Conservation (phyloP, 2,888 invertebrate species). For the Colletes collaris region DNA sequence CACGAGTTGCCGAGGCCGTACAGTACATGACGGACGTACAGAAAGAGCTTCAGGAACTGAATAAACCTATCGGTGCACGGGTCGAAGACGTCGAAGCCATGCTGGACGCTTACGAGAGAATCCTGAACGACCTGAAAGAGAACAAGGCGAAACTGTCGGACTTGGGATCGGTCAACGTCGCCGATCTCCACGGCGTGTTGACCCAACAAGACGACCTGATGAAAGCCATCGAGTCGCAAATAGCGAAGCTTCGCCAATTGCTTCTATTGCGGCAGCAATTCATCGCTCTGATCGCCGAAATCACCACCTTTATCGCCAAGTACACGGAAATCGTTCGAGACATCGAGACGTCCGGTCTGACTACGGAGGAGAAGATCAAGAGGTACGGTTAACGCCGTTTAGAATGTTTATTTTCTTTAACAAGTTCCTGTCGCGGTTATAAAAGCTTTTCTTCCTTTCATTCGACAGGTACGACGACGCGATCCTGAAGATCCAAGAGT, state of each 20-base stretch:
- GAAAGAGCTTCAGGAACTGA: slow-evolving; percentile 91
- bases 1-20: slow-evolving; percentile 90
- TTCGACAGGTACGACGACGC: slow-evolving; percentile 88
- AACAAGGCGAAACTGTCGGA: slow-evolving; percentile 91
- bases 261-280: slow-evolving; percentile 94
- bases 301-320: slow-evolving; percentile 93
- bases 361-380: slow-evolving; percentile 93
- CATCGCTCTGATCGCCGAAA: slow-evolving; percentile 93
- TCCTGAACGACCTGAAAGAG: slow-evolving; percentile 90
- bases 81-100: slow-evolving; percentile 95
- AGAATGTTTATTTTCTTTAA: background rate
- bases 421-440: too few species aligned
- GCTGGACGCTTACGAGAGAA: slow-evolving; percentile 90
- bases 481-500: slow-evolving; percentile 94
- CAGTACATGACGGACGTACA: slow-evolving; percentile 93
- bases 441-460: too few species aligned
- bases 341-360: slow-evolving; percentile 92
- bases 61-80: slow-evolving; percentile 93
- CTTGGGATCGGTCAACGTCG: slow-evolving; percentile 89
- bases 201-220: slow-evolving; percentile 94
- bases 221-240: slow-evolving; percentile 93
- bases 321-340: slow-evolving; percentile 93
- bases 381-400: slow-evolving; percentile 78
- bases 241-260: slow-evolving; percentile 91
- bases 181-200: slow-evolving; percentile 91